Conservation (phyloP, 1,140 invertebrate species). For the Helicoverpa zea region DNA sequence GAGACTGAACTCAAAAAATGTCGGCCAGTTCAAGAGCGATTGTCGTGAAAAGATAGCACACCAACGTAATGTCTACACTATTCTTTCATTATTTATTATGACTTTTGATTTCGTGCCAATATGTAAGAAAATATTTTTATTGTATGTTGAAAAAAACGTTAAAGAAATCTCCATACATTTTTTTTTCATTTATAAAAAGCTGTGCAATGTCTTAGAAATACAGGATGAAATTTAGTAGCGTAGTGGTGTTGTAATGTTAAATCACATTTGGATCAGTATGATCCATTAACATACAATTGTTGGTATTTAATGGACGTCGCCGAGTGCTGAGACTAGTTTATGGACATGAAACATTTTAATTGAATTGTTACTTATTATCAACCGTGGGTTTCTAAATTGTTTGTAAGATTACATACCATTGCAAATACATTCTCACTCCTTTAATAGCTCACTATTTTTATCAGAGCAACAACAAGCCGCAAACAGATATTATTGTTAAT, state of each 20-base stretch:
- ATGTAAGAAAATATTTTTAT: not conserved
- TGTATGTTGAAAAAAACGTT: not conserved
- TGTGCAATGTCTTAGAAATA: not conserved
- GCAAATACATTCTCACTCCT: too few species aligned
- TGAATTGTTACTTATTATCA: slow-evolving; percentile 3
- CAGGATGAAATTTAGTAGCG: slow-evolving; percentile 9
- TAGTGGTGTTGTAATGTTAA: not conserved
- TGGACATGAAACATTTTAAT: slow-evolving; percentile 34
- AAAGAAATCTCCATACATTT: too few species aligned
- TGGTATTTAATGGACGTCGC: slow-evolving; percentile 4
- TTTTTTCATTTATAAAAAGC: not conserved
- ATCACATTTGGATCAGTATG: not conserved
- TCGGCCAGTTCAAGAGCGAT: not conserved
- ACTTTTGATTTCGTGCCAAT: slow-evolving; percentile 15
- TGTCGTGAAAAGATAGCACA: not conserved
- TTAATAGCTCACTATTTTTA: too few species aligned
- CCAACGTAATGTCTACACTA: not conserved
- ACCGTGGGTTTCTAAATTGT: slow-evolving; percentile 9
- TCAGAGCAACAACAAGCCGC: too few species aligned
- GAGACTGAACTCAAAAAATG: not conserved
- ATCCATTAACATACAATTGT: slow-evolving; percentile 15
- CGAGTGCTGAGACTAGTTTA: slow-evolving; percentile 5
- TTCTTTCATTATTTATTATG: slow-evolving; percentile 1
- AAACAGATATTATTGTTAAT: too few species aligned
- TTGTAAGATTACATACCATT: not conserved